Percentiles rank a stretch among this genome's conserved stretches.
Conservation (phyloP, 2,888 invertebrate species). For the Lydus trimaculatus region DNA sequence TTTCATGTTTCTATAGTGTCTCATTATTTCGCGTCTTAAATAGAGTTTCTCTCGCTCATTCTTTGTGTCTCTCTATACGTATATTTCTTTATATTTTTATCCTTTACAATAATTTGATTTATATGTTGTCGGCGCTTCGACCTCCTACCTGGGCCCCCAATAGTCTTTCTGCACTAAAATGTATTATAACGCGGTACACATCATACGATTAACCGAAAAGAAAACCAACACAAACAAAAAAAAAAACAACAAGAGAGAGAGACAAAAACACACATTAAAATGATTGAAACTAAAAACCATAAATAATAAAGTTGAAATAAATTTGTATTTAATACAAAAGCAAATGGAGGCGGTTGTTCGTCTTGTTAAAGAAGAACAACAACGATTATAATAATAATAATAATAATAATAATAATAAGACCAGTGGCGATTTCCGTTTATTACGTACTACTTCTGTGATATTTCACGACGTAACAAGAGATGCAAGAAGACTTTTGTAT, state of each 20-base stretch:
- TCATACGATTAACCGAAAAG: constrained; percentile 1
- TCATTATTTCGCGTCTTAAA: neutral
- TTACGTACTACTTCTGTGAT: neutral
- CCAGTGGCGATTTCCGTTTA: constrained; percentile 1
- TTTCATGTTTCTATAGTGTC: neutral
- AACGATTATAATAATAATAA: neutral
- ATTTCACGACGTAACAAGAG: neutral
- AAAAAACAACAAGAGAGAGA: neutral
- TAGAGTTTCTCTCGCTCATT: too few species aligned
- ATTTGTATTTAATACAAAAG: neutral
- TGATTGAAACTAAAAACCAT: constrained; percentile 1
- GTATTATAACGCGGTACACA: neutral
- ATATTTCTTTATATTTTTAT: neutral
- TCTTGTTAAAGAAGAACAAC: neutral
- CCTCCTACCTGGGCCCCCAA: constrained; percentile 5
- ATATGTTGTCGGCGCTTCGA: constrained; percentile 1
- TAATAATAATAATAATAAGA: neutral
- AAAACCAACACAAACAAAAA: neutral
- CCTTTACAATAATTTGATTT: neutral
- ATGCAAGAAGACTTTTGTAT: neutral
- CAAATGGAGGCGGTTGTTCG: neutral
- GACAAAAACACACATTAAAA: neutral
- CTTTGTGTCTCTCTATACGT: too few species aligned
- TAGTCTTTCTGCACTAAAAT: neutral
- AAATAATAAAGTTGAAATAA: neutral